Percentiles rank a stretch among this genome's conserved stretches.
These are phyloP conservation scores for Leucoraja ocellata DNA, from an alignment of 2,797 vertebrate species.

Conservation along the genomic window DNA sequence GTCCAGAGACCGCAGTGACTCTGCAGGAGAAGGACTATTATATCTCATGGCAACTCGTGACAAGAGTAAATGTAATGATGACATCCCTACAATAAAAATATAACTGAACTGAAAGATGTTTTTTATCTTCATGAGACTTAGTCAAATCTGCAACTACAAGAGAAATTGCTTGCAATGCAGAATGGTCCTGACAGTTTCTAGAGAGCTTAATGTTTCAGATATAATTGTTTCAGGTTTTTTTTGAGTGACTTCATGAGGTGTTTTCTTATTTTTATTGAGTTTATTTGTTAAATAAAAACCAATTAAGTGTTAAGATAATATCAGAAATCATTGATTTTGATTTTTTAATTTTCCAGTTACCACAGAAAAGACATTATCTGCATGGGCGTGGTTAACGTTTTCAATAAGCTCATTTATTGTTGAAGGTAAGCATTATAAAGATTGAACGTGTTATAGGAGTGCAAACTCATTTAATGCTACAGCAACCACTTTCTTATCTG, in stretches of 20 bases:
- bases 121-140: not conserved
- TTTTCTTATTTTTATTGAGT: not conserved
- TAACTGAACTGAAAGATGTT: not conserved
- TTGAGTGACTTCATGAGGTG: not conserved
- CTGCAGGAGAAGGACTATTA: not conserved
- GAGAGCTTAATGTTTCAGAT: not conserved
- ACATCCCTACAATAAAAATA: not conserved
- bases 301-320: conserved; percentile 2
- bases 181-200: not conserved
- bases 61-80: not conserved
- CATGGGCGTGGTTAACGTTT: conserved; percentile 10
- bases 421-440: conserved; percentile 7
- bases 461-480: not conserved
- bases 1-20: not conserved
- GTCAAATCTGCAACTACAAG: not conserved
- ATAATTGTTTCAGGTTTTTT: not conserved
- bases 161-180: not conserved
- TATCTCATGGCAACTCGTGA: not conserved
- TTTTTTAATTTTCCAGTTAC: conserved; percentile 7
- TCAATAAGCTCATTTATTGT: not conserved
- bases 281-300: too few relatives aligned
- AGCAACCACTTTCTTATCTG: not conserved
- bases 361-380: not conserved
- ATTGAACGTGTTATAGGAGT: not conserved
- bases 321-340: not conserved